phyloP scores from a whole-genome alignment of 2,113 vertebrate species.

The Rhagologus leucostigma region DNA sequence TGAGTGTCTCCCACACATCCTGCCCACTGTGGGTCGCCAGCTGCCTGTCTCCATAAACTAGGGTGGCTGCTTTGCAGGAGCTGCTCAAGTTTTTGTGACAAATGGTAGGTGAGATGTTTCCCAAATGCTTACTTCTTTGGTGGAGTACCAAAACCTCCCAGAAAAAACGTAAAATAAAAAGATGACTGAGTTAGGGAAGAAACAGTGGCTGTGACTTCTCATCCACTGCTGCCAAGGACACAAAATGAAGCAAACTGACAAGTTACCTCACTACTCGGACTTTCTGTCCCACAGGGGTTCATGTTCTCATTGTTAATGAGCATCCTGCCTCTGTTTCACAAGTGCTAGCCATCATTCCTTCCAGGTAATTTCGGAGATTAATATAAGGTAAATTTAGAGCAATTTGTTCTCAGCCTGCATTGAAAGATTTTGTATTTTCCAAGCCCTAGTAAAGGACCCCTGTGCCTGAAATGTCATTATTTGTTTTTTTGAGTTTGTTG shows the following conservation, averaged over 20 bases:
- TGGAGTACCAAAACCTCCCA: background rate
- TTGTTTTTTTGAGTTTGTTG: background rate
- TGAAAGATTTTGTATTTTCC: background rate
- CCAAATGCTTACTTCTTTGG: background rate
- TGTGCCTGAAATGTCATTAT: background rate
- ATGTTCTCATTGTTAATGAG: background rate
- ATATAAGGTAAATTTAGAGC: background rate
- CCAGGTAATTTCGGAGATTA: background rate
- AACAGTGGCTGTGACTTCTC: background rate
- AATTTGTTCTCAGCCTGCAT: background rate
- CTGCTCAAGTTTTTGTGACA: background rate
- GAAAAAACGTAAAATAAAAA: background rate
- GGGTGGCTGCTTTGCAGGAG: background rate
- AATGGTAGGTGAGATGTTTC: background rate
- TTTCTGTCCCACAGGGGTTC: background rate
- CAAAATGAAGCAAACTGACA: background rate
- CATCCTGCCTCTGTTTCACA: background rate
- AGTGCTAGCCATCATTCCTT: background rate
- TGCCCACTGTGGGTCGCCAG: background rate
- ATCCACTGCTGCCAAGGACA: background rate
- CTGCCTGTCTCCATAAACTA: background rate
- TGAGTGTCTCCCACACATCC: background rate
- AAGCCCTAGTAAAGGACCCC: background rate
- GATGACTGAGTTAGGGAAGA: background rate
- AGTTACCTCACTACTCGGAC: background rate